phyloP scores from a whole-genome alignment of 2,797 vertebrate genomes.

The Pelochelys cantorii region DNA sequence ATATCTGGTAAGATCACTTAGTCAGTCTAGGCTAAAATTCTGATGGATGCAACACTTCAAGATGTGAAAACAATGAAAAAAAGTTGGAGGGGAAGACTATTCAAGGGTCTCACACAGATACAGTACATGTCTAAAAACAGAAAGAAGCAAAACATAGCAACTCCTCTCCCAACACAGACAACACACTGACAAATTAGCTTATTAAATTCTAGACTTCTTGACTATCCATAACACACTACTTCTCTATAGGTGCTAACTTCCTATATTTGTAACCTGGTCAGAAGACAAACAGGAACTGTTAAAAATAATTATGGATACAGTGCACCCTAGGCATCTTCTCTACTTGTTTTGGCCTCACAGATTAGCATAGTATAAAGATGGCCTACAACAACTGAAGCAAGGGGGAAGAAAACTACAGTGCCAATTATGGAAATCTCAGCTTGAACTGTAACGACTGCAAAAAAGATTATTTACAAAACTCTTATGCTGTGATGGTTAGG shows the following conservation, averaged over 20 bases:
- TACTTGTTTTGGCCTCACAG: neutral
- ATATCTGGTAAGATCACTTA: neutral
- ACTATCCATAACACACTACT: neutral
- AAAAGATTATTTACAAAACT: neutral
- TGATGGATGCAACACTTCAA: neutral
- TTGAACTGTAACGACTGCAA: neutral
- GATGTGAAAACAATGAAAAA: neutral
- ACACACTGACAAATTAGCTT: neutral
- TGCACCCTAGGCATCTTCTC: neutral
- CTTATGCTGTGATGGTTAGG: neutral
- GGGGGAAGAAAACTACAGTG: neutral
- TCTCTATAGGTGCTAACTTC: neutral
- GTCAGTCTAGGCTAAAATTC: neutral
- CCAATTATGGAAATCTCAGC: neutral
- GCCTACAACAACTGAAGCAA: neutral
- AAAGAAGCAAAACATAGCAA: too few relatives aligned
- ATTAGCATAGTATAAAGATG: neutral
- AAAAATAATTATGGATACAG: neutral
- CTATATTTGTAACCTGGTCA: neutral
- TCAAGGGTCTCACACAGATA: too few relatives aligned
- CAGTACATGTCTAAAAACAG: too few relatives aligned
- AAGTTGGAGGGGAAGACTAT: neutral
- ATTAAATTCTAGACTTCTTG: neutral
- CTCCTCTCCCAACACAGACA: too few relatives aligned
- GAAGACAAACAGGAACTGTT: neutral